Conservation (phyloP, 2,888 invertebrate species). For the Drosophila rubida region DNA sequence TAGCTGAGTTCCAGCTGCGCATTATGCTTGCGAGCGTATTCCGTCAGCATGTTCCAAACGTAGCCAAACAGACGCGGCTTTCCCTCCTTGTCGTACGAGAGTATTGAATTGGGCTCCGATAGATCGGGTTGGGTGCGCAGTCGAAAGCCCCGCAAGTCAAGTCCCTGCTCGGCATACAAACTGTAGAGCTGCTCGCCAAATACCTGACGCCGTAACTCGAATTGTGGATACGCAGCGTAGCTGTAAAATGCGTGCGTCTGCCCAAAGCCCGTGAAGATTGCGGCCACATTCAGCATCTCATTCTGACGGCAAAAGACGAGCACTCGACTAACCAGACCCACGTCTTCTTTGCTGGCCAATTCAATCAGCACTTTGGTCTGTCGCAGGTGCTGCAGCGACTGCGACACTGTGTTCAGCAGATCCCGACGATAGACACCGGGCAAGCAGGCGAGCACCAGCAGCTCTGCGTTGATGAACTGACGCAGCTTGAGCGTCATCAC, state of each 20-base stretch:
- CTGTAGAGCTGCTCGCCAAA: background rate
- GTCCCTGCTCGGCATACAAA: slow-evolving; percentile 55
- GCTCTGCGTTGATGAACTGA: slow-evolving; percentile 32
- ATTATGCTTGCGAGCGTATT: slow-evolving; percentile 53
- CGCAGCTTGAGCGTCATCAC: slow-evolving; percentile 5
- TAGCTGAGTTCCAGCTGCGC: slow-evolving; percentile 40
- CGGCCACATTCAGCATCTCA: slow-evolving; percentile 54
- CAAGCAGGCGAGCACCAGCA: slow-evolving; percentile 55
- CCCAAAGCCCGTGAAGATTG: slow-evolving; percentile 39
- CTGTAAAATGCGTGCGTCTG: slow-evolving; percentile 33
- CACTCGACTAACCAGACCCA: slow-evolving; percentile 20
- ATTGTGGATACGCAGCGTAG: slow-evolving; percentile 50
- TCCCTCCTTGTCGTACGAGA: slow-evolving; percentile 37
- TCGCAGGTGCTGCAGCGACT: slow-evolving; percentile 41
- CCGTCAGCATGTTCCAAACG: slow-evolving; percentile 58
- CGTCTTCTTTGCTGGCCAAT: slow-evolving; percentile 18
- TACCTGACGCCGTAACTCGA: slow-evolving; percentile 18
- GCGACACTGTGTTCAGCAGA: slow-evolving; percentile 26
- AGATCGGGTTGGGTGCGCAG: slow-evolving; percentile 62
- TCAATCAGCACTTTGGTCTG: slow-evolving; percentile 57
- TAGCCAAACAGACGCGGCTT: slow-evolving; percentile 45
- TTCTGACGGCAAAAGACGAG: slow-evolving; percentile 41
- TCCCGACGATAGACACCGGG: slow-evolving; percentile 42
- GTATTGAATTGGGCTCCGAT: slow-evolving; percentile 65
- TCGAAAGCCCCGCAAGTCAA: slow-evolving; percentile 32